These are phyloP conservation scores for Seira sanloemensis DNA, from an alignment of 2,888 invertebrate species.

Conservation along the genomic window DNA sequence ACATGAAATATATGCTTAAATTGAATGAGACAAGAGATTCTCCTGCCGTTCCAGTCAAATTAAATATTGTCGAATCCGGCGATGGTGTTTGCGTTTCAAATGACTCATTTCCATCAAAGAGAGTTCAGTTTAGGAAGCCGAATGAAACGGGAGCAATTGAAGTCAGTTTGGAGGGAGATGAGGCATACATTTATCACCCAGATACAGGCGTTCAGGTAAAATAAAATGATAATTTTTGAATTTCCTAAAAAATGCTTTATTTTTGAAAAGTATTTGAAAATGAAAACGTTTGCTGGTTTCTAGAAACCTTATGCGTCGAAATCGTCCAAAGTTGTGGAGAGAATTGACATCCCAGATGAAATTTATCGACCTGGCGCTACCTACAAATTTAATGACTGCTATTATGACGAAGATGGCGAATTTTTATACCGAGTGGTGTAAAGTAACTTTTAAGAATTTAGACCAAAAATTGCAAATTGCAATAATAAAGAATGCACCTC, in stretches of 20 bases:
- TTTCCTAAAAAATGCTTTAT: too few species aligned
- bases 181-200: slow-evolving; percentile 51
- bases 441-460: neutral
- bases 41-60: neutral
- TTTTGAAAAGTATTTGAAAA: neutral
- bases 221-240: too few species aligned
- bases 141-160: slow-evolving; percentile 18
- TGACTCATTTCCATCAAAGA: slow-evolving; percentile 21
- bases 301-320: slow-evolving; percentile 23
- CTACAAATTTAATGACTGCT: slow-evolving; percentile 87
- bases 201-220: slow-evolving; percentile 64
- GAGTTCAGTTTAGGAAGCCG: slow-evolving; percentile 43
- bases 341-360: slow-evolving; percentile 83
- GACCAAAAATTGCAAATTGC: slow-evolving; percentile 1
- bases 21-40: slow-evolving; percentile 11
- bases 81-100: slow-evolving; percentile 13
- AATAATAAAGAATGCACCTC: too few species aligned
- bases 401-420: slow-evolving; percentile 87
- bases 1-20: slow-evolving; percentile 60
- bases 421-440: slow-evolving; percentile 84
- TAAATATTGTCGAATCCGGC: neutral
- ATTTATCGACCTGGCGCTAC: slow-evolving; percentile 80
- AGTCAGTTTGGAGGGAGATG: slow-evolving; percentile 42
- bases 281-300: neutral
- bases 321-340: neutral